Base-by-base conservation (phyloP, 2,888 invertebrate genomes). In the Limnephilus marmoratus region DNA sequence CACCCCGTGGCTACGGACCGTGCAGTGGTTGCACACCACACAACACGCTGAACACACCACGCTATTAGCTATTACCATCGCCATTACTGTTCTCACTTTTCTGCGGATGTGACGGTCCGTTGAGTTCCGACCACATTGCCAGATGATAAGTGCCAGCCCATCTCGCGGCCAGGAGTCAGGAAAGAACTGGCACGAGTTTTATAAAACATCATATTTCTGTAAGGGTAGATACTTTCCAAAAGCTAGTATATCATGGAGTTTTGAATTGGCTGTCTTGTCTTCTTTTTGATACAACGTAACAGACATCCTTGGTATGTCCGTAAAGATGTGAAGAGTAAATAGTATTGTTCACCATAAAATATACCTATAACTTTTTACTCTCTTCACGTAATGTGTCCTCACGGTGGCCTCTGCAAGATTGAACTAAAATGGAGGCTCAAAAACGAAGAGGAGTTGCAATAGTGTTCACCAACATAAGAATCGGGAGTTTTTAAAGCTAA, bases 61-160 rank as follows among this genome's bases (percentile, higher is more conserved):
- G 53, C 24, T 49, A 49, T 49, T 49, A 49, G 53, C 24, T 53
- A 53, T 53, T 53, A 53, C 13, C 53, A 68, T 68, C 68, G 68
- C 68, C 85, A 85, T 37, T 37, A 37, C 86, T 9, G 45, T 80
- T 89, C 88, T 89, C 88, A 89, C 88, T 89, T 89, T 89, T 89
- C 88, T 89, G 80, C 88, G 88, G 88, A 89, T 81, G 88, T 89
- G 88, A 89, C 37, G 88, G 29, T 89, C 80, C 80, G 80, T 37
- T 81, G 88, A 37, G 88, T 45, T 24, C 81, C 34, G 37, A 29
- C 24, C 29, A 24, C 80, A 88, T 49, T 80, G 31, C 15, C 80
- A 37, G 83, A 41, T 34, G 80, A 37, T 89, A 80, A 89, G 34
- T 80, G 88, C 81, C 34, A 53, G 37, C 31, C 34, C 88, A 89